Conservation (phyloP, 2,797 vertebrate genomes). For the Morus bassanus region DNA sequence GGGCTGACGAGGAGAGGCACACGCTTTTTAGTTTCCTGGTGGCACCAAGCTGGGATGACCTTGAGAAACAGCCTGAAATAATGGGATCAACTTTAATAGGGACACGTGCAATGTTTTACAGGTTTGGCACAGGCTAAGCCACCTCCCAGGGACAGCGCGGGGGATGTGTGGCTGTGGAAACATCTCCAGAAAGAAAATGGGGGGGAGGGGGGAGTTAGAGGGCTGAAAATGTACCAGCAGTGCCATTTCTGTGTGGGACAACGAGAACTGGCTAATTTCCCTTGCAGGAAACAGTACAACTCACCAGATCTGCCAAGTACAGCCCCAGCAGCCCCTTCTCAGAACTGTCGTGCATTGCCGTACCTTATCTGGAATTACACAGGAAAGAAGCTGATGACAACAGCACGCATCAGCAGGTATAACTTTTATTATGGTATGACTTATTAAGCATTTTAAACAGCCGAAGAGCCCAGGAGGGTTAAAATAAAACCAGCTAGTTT, state of each 20-base stretch:
- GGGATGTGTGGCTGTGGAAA: background rate
- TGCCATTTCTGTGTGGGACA: background rate
- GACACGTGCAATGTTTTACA: background rate
- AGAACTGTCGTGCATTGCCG: fast-evolving
- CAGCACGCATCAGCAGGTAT: background rate
- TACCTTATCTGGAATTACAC: fast-evolving
- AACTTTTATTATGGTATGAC: background rate
- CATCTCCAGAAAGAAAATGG: background rate
- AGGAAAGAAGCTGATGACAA: background rate
- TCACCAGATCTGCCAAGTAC: fast-evolving
- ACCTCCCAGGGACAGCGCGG: background rate
- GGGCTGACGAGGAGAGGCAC: background rate
- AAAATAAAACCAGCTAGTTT: background rate
- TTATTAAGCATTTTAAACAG: background rate
- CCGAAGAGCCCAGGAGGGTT: background rate
- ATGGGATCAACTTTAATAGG: background rate
- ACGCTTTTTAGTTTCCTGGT: background rate
- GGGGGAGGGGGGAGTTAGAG: background rate
- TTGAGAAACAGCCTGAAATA: background rate
- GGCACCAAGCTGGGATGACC: background rate
- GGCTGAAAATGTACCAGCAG: background rate
- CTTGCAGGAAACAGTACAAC: background rate
- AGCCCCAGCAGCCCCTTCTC: background rate
- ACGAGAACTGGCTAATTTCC: background rate
- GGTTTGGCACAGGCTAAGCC: background rate